phyloP scores from a whole-genome alignment of 1,140 invertebrate genomes.

The Holcopasites calliopsidis region DNA sequence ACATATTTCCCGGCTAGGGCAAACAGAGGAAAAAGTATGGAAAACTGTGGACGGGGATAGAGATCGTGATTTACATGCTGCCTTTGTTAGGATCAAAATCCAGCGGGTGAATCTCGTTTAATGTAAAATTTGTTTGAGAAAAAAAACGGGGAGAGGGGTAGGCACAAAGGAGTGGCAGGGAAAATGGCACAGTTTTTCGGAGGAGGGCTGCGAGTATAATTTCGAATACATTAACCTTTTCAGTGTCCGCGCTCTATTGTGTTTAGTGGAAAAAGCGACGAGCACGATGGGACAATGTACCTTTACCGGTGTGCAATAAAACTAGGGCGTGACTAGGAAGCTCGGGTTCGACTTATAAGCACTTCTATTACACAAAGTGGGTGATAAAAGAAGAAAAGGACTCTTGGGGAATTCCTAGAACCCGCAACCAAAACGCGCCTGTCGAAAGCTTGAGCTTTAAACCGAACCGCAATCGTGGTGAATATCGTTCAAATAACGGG shows the following conservation, averaged over 20 bases:
- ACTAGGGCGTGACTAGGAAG: slow-evolving; percentile 19
- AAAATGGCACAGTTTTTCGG: neutral
- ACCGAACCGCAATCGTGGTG: no score
- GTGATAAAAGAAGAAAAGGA: neutral
- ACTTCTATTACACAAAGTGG: slow-evolving; percentile 8
- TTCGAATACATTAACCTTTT: slow-evolving; percentile 3
- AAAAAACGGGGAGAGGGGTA: neutral
- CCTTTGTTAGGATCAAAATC: neutral
- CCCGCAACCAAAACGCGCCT: neutral
- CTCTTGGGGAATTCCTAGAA: neutral
- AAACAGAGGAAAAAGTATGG: neutral
- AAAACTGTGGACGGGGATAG: neutral
- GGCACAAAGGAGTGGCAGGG: neutral
- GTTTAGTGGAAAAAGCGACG: neutral
- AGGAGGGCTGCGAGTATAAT: neutral
- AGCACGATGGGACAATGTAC: neutral
- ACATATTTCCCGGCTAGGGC: slow-evolving; percentile 14
- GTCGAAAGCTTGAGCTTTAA: no score
- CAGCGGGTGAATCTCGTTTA: neutral
- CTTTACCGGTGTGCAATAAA: slow-evolving; percentile 15
- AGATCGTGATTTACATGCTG: slow-evolving; percentile 13
- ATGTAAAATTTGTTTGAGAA: neutral
- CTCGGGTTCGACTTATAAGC: neutral
- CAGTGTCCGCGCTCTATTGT: neutral
- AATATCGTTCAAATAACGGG: no score